phyloP scores from a whole-genome alignment of 2,888 invertebrate genomes.

The Machimus atricapillus region DNA sequence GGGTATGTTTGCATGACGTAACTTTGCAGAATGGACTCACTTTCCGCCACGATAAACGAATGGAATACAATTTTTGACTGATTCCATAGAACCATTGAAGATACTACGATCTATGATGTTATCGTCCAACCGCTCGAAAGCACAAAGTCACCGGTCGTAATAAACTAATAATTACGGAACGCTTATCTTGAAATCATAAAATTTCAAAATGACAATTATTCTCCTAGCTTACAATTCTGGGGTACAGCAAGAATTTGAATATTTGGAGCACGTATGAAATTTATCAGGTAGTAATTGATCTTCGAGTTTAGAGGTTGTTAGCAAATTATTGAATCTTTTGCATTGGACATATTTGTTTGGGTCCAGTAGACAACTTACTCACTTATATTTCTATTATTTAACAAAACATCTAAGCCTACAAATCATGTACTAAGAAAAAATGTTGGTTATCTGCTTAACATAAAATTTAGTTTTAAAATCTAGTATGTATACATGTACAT shows the following conservation, averaged over 20 bases:
- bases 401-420: no score
- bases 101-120: background rate
- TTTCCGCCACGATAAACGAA: background rate
- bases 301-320: background rate
- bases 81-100: background rate
- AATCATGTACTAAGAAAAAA: background rate
- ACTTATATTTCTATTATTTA: background rate
- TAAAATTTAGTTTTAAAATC: background rate
- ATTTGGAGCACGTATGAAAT: background rate
- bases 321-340: background rate
- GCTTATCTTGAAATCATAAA: constrained; percentile 28
- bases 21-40: background rate
- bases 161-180: constrained; percentile 29
- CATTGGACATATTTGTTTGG: background rate
- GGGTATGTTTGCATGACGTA: background rate
- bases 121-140: background rate
- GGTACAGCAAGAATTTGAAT: background rate
- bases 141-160: background rate
- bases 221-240: background rate
- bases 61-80: background rate
- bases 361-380: background rate
- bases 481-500: no score
- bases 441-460: background rate
- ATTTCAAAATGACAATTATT: constrained; percentile 12
- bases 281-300: background rate